These are phyloP conservation scores for Hydrochoerus hydrochaeris DNA, from an alignment of 2,113 vertebrate species.

Conservation along the genomic window DNA sequence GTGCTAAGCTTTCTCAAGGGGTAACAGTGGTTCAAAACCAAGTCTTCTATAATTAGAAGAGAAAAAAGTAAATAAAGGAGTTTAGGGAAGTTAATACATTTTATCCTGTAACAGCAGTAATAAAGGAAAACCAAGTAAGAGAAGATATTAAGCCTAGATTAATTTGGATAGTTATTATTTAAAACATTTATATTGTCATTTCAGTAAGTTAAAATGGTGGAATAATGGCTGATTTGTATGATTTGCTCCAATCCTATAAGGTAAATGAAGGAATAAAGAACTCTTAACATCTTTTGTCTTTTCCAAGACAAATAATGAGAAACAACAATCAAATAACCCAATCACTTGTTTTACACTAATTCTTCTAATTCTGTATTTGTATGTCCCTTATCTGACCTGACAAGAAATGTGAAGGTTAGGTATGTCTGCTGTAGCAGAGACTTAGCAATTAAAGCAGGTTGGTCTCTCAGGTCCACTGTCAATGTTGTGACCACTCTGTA, in stretches of 20 bases:
- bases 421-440: neutral
- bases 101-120: neutral
- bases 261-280: neutral
- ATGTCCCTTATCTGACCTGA: rapidly evolving
- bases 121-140: neutral
- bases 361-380: neutral
- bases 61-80: neutral
- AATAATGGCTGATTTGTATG: neutral
- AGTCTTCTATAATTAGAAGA: neutral
- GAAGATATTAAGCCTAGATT: neutral
- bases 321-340: neutral
- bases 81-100: neutral
- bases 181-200: neutral
- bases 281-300: neutral
- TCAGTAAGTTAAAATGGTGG: neutral
- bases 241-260: neutral
- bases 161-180: neutral
- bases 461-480: neutral
- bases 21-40: neutral
- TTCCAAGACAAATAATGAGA: neutral
- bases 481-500: neutral
- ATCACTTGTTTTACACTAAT: rapidly evolving
- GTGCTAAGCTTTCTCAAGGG: neutral
- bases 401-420: neutral
- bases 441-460: neutral